Base-by-base conservation (phyloP, 2,888 invertebrate species). In the Drosophila eohydei region DNA sequence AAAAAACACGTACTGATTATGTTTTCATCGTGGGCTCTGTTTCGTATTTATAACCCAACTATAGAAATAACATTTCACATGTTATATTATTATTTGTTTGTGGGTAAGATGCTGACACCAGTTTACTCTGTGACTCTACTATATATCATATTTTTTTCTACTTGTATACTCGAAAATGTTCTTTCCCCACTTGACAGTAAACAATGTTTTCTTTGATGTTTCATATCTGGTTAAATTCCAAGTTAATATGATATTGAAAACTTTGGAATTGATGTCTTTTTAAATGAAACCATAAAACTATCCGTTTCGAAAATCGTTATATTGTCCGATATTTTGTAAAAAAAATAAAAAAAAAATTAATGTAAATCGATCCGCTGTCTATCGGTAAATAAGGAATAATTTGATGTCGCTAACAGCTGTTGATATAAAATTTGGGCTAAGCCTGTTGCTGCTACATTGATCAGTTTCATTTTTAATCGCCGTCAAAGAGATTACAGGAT, bases 1-100 rank as follows among this genome's bases (percentile, higher is more conserved):
- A 32, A 16, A 0, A 9, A 46, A 21, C 4, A 21, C 50, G 34
- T 50, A 64, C 59, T 64, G 40, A 32, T 56, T 80, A 77, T 59
- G 43, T 59, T 57, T 30, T 71, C 64, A 52, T 56, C 61, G 51
- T 59, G 71, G 82, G 85, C 84, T 61, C 82, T 89, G 89, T 88
- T 84, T 84, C 83, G 77, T 84, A 84, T 89, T 89, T 84, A 89
- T 84, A 88, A 89, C 88, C 89, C 88, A 80, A 80, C 57, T 51
- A 38, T 51, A 50, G 12, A 52, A 57, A 57, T 26, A 56, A 36
- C 11, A 57, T 28, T 16, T 57, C 2, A 12, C 26, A 12, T 36
- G 14, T 46, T 55, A 30, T 57, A 36, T 57, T 64, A 41, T 65
- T 32, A 57, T 66, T 78, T 51, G 9, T 74, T 74, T 51, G 9